A percentile compares a stretch with the other conserved stretches of the same genome.
phyloP scores from a whole-genome alignment of 2,113 vertebrate species.

The Centropus bengalensis region DNA sequence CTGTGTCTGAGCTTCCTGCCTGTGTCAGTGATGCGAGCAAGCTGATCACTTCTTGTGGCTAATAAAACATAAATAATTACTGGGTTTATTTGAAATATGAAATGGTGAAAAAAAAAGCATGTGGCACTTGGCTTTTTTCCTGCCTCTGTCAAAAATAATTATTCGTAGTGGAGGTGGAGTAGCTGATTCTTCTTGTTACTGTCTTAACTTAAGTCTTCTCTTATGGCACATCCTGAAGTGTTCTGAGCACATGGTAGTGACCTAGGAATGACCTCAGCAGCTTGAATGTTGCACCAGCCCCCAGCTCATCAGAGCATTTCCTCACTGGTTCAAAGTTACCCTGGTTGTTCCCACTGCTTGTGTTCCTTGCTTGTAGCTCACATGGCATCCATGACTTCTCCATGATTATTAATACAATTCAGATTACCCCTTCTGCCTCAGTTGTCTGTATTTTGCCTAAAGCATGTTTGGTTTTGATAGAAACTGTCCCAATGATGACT shows the following conservation, averaged over 20 bases:
- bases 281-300: accelerated
- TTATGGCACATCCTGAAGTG: not conserved
- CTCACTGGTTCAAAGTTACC: not conserved
- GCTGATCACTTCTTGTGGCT: not conserved
- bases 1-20: not conserved
- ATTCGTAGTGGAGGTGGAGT: not conserved
- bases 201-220: not conserved
- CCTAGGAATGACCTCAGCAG: not conserved
- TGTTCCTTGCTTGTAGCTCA: not conserved
- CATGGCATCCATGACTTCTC: not conserved
- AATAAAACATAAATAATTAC: constrained; percentile 60
- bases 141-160: not conserved
- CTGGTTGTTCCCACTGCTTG: not conserved
- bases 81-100: not conserved
- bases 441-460: not conserved
- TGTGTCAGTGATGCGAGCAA: not conserved
- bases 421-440: not conserved
- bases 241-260: not conserved
- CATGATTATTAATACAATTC: not conserved
- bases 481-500: not conserved
- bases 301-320: not conserved
- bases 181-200: not conserved
- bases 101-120: not conserved
- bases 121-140: not conserved
- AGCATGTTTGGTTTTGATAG: not conserved